Base-by-base conservation (phyloP, 2,113 vertebrate genomes). In the Dendropsophus ebraccatus region DNA sequence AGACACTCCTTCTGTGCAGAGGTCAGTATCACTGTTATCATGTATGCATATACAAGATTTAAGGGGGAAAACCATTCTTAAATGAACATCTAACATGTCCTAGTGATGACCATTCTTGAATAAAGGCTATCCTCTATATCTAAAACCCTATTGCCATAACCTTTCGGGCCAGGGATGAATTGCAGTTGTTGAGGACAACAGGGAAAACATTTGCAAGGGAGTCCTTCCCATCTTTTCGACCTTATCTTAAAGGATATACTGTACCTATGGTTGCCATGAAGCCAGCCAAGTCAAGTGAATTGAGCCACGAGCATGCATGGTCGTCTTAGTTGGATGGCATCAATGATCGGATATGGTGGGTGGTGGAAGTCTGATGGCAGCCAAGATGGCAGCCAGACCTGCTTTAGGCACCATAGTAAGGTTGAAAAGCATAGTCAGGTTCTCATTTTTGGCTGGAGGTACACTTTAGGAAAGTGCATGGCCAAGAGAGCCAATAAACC, bases 1-100 rank as follows among this genome's bases (percentile, higher is more conserved):
- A 23, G 84, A 86, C 45, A 72, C 62, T 25, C 41, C 17, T 1
- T 37, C 58, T 75, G 72, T 52, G 67, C 77, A 83, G 41, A 79
- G 67, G 35, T 65, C 23, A 16, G 28, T 81, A 28, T 6, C 65
- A 69, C 30, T 35, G 32, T 35, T 19, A 69, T 35, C 8, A 21
- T 69, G 32, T 69, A 69, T 37, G 21, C n/a, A 2, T 8, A 5
- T 67, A 69, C 30, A 30, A 69, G 2, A 8, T 1, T 21, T 35
- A 37, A 70, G 8, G 30, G 54, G 65, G 65, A 32, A 23, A 28
- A 21, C 0, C 7, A 37, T 8, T 6, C 35, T 70, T 4, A 70
- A 3, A 69, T 69, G 28, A 11, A 10, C 7, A 21, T 5, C 32
- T 37, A 37, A 70, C 19, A 70, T 7, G n/a, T 30, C 25, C 7